Conservation (phyloP, 2,797 vertebrate species). For the Liparis tanakae region DNA sequence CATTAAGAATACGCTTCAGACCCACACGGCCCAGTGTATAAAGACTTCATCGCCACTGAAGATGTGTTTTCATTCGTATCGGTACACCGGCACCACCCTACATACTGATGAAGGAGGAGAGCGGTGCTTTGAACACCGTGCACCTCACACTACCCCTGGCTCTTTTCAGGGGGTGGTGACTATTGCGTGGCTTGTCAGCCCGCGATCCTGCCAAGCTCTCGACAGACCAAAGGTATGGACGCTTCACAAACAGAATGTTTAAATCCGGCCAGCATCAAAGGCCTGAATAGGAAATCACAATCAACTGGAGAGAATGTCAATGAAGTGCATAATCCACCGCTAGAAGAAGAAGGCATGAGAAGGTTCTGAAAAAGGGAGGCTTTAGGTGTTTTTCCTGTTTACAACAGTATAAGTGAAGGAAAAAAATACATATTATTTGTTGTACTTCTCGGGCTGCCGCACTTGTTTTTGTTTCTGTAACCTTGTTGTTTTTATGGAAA, state of each 20-base stretch:
- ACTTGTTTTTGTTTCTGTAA: too few species aligned
- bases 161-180: constrained; percentile 75
- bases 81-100: constrained; percentile 27
- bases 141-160: constrained; percentile 66
- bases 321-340: constrained; percentile 63
- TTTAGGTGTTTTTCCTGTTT: too few species aligned
- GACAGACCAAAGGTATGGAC: constrained; percentile 83
- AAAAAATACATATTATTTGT: too few species aligned
- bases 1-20: not conserved
- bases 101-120: constrained; percentile 64
- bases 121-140: constrained; percentile 69
- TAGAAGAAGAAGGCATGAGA: constrained; percentile 39
- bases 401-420: too few species aligned
- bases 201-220: constrained; percentile 76
- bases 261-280: constrained; percentile 81
- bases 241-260: constrained; percentile 83
- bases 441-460: too few species aligned
- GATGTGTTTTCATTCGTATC: constrained; percentile 35
- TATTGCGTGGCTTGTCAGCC: constrained; percentile 76
- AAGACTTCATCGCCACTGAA: constrained; percentile 14
- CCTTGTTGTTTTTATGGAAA: too few species aligned
- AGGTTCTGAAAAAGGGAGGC: not conserved
- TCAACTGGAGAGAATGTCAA: constrained; percentile 79
- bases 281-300: constrained; percentile 79
- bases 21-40: not conserved